A percentile compares a stretch with the other conserved stretches of the same genome.
Conservation (phyloP, 2,113 vertebrate genomes). For the Mesoclemmys tuberculata region DNA sequence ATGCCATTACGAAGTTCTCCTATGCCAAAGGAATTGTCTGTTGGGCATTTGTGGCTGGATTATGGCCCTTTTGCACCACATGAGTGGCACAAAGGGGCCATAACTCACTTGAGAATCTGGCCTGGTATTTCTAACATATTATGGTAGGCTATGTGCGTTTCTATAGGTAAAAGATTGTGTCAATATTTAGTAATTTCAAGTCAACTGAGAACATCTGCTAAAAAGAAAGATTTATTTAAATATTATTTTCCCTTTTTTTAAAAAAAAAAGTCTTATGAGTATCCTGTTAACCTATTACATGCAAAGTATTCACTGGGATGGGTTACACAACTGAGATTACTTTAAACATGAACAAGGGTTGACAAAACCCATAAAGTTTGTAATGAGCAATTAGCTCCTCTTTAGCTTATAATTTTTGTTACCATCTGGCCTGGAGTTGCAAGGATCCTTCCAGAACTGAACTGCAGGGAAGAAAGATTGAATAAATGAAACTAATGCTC, state of each 20-base stretch:
- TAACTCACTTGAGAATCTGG: not conserved
- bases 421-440: not conserved
- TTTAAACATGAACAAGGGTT: not conserved
- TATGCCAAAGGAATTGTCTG: not conserved
- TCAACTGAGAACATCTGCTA: not conserved
- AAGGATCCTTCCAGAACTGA: not conserved
- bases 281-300: not conserved
- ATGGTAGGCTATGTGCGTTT: not conserved
- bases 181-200: not conserved
- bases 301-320: not conserved
- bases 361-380: not conserved
- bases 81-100: not conserved
- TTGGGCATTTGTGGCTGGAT: not conserved
- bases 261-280: not conserved
- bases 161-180: not conserved
- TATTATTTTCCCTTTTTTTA: not conserved
- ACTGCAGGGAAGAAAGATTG: not conserved
- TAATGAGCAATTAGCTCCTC: not conserved
- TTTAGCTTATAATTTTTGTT: slow-evolving; percentile 16
- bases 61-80: not conserved
- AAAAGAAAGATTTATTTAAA: not conserved
- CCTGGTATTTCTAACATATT: not conserved
- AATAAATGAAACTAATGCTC: not conserved
- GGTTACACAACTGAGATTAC: not conserved
- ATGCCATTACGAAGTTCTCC: not conserved